phyloP scores from a whole-genome alignment of 2,888 invertebrate genomes.

The Nowickia ferox region DNA sequence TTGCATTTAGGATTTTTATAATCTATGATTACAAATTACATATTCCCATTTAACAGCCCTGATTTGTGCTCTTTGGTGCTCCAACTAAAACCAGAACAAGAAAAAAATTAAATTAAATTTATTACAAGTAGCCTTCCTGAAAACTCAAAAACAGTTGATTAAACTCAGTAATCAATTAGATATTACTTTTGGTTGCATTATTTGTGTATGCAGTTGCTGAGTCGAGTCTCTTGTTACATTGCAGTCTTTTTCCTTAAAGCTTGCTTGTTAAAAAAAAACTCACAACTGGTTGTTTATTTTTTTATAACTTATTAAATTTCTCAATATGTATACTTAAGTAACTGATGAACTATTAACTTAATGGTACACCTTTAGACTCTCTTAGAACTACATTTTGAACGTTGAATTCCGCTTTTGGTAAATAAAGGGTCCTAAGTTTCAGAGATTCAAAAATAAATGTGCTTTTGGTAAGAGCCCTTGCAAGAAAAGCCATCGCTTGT shows the following conservation, averaged over 20 bases:
- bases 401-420: no score
- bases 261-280: conserved; percentile 36
- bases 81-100: background rate
- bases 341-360: no score
- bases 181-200: background rate
- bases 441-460: no score
- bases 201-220: background rate
- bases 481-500: no score
- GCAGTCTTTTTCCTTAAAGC: conserved; percentile 20
- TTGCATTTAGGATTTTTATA: no score
- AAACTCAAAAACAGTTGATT: conserved; percentile 20
- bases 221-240: conserved; percentile 40
- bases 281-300: conserved; percentile 10
- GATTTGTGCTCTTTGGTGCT: background rate
- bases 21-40: no score
- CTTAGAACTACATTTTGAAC: no score
- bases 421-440: no score
- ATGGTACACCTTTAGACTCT: no score
- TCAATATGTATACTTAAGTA: no score
- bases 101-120: conserved; percentile 16
- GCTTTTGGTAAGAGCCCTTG: no score
- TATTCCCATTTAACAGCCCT: background rate
- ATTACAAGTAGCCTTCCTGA: conserved; percentile 24
- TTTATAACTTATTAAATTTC: background rate
- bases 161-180: conserved; percentile 5